phyloP scores from a whole-genome alignment of 2,797 vertebrate species.

The Apodemus agrarius region DNA sequence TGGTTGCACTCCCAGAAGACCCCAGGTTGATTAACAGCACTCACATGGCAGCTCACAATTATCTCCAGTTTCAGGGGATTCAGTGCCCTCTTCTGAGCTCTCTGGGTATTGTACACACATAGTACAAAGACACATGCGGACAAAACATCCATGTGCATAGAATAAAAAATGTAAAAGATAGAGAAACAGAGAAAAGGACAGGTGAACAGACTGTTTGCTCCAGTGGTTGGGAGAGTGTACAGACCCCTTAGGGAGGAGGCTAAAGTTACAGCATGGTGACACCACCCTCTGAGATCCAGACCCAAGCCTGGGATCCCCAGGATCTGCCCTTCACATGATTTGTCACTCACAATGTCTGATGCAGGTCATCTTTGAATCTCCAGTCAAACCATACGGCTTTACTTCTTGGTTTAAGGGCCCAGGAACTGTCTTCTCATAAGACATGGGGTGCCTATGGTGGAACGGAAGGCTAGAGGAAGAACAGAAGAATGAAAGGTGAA shows the following conservation, averaged over 20 bases:
- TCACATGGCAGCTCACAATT: neutral
- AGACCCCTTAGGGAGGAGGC: neutral
- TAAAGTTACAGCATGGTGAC: neutral
- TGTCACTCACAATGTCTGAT: neutral
- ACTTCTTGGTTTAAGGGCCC: neutral
- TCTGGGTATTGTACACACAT: neutral
- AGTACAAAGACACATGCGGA: neutral
- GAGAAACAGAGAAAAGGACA: neutral
- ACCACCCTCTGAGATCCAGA: neutral
- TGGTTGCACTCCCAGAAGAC: neutral
- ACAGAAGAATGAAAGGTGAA: neutral
- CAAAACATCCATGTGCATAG: neutral
- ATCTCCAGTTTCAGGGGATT: neutral
- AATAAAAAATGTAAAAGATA: neutral
- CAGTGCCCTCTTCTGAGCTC: neutral
- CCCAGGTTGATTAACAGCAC: neutral
- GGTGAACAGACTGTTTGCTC: too few species aligned
- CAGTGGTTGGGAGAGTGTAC: neutral
- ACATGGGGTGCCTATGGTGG: neutral
- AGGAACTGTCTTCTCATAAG: neutral
- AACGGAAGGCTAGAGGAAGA: neutral
- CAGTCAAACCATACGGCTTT: neutral
- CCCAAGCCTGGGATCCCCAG: fast-evolving
- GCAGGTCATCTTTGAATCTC: neutral
- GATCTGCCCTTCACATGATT: neutral